These are phyloP conservation scores for Otolemur garnettii DNA, from an alignment of 2,113 vertebrate species.

Conservation along the genomic window DNA sequence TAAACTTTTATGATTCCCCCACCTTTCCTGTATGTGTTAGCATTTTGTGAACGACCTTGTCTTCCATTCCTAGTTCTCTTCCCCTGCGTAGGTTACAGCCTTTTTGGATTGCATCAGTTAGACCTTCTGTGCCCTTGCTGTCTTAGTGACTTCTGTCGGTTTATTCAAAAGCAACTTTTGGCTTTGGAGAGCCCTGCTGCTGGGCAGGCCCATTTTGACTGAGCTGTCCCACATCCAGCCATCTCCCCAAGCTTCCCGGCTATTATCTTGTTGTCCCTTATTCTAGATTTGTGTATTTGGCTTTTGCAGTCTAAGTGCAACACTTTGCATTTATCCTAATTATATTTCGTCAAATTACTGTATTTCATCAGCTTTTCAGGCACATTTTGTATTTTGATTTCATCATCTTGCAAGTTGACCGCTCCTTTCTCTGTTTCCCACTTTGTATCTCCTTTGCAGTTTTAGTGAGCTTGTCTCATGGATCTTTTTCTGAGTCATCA, in stretches of 20 bases:
- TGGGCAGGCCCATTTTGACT: neutral
- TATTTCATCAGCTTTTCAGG: slow-evolving; percentile 58
- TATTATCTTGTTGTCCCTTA: neutral
- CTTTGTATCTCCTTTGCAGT: neutral
- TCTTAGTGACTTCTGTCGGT: neutral
- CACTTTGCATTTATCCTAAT: slow-evolving; percentile 41
- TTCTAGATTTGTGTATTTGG: neutral
- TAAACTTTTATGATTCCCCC: neutral
- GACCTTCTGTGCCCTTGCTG: rapidly evolving
- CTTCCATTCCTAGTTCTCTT: neutral
- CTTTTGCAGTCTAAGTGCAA: neutral
- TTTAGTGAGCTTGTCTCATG: neutral
- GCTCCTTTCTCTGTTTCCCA: neutral
- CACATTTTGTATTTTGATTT: slow-evolving; percentile 59
- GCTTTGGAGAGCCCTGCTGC: neutral
- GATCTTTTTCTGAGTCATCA: slow-evolving; percentile 78
- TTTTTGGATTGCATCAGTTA: neutral
- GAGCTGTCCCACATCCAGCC: neutral
- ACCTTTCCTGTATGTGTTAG: neutral
- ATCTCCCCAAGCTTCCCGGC: neutral
- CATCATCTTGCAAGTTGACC: neutral
- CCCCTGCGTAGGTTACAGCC: neutral
- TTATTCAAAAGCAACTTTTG: neutral
- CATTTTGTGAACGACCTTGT: neutral
- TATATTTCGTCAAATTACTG: slow-evolving; percentile 60